Percentiles rank a stretch among this genome's conserved stretches.
Evolutionary conservation across 2,888 invertebrate species (phyloP).

Genomic region (Sepioteuthis lessoniana): DNA sequence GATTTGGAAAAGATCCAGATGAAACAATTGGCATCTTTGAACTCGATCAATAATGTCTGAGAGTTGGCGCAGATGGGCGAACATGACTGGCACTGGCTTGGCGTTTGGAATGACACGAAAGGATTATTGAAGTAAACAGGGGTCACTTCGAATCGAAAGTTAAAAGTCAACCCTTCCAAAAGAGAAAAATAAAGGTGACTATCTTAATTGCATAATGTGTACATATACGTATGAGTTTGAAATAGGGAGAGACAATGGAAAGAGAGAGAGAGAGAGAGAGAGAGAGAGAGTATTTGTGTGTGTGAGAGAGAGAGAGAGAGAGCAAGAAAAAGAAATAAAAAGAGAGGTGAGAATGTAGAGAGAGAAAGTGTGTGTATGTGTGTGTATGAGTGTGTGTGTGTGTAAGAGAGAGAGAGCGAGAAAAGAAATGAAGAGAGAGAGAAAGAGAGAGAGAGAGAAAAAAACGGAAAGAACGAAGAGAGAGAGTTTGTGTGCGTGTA

Average conservation of each 20-base stretch:
- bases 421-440: no score
- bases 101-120: background rate
- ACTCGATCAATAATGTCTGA: slow-evolving; percentile 7
- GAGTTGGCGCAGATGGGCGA: background rate
- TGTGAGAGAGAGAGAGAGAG: no score
- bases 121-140: background rate
- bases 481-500: no score
- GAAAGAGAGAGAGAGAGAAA: no score
- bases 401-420: no score
- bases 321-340: no score
- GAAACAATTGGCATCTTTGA: background rate
- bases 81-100: background rate
- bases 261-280: no score
- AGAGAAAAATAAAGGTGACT: background rate
- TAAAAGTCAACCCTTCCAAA: background rate
- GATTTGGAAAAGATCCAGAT: background rate
- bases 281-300: no score
- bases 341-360: no score
- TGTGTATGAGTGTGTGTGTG: no score
- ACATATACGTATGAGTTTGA: background rate
- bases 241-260: fast-evolving
- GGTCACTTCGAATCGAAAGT: background rate
- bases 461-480: no score
- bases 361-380: no score
- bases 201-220: background rate